A percentile compares a stretch with the other conserved stretches of the same genome.
phyloP scores from a whole-genome alignment of 1,140 invertebrate species.

The Drosophila tsacasi region DNA sequence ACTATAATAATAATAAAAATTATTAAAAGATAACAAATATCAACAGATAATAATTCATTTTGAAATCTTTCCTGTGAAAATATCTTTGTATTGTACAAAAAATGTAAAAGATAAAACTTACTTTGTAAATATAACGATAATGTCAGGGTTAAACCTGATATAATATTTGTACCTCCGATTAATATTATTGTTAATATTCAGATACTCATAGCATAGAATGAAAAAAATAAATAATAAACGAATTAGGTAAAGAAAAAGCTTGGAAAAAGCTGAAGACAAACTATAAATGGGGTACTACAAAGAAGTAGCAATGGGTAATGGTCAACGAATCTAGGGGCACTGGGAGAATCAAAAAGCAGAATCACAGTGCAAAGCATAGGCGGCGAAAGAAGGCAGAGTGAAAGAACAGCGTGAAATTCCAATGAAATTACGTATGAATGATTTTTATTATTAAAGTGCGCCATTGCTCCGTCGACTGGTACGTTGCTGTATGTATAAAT shows the following conservation, averaged over 20 bases:
- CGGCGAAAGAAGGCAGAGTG: slow-evolving; percentile 34
- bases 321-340: slow-evolving; percentile 23
- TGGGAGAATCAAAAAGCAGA: slow-evolving; percentile 15
- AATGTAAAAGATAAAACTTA: not conserved
- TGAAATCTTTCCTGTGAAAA: not conserved
- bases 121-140: not conserved
- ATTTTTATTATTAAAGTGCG: slow-evolving; percentile 68
- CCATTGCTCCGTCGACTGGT: slow-evolving; percentile 42
- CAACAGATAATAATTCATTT: no score
- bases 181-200: not conserved
- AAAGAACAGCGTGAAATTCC: slow-evolving; percentile 59
- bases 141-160: not conserved
- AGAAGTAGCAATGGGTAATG: not conserved
- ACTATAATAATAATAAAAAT: not conserved
- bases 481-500: slow-evolving; percentile 20
- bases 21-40: no score
- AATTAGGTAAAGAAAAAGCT: not conserved
- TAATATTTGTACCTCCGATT: not conserved
- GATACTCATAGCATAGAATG: not conserved
- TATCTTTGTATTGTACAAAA: not conserved
- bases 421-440: slow-evolving; percentile 70
- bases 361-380: slow-evolving; percentile 27
- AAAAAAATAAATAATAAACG: not conserved
- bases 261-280: not conserved
- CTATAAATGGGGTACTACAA: not conserved